Evolutionary conservation across 2,797 vertebrate genomes (phyloP).

Genomic region (Hozukius guyotensis): DNA sequence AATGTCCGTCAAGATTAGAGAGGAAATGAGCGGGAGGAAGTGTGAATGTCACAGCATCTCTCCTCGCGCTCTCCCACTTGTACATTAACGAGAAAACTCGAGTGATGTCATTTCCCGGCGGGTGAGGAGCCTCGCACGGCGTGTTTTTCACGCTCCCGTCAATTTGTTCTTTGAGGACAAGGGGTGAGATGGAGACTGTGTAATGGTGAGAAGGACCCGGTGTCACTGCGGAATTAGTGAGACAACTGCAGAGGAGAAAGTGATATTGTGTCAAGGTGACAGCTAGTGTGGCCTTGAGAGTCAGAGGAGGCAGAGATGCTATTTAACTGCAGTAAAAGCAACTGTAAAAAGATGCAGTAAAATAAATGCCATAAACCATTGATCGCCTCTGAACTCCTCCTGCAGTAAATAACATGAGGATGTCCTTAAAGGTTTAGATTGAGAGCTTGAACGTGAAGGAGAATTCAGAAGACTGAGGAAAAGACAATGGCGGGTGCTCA

Average conservation of each 20-base stretch:
- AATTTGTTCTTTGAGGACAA: conserved; percentile 15
- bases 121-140: not conserved
- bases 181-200: conserved; percentile 9
- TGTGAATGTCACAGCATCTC: conserved; percentile 39
- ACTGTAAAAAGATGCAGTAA: conserved; percentile 13
- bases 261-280: conserved; percentile 22
- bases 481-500: too few species aligned
- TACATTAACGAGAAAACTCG: conserved; percentile 5
- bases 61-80: not conserved
- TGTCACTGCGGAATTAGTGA: conserved; percentile 29
- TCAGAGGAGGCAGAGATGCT: not conserved
- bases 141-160: not conserved
- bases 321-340: conserved; percentile 15
- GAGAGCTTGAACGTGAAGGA: too few species aligned
- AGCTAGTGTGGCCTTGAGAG: not conserved
- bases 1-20: conserved; percentile 38
- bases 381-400: conserved; percentile 1
- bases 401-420: not conserved
- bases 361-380: not conserved
- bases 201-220: conserved; percentile 22
- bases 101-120: conserved; percentile 33
- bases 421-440: not conserved
- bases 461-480: too few species aligned
- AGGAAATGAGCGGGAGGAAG: conserved; percentile 36
- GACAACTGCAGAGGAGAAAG: conserved; percentile 26